Percentiles rank a stretch among this genome's conserved stretches.
Conservation (phyloP, 2,888 invertebrate genomes). For the Sphaerophoria rueppellii region DNA sequence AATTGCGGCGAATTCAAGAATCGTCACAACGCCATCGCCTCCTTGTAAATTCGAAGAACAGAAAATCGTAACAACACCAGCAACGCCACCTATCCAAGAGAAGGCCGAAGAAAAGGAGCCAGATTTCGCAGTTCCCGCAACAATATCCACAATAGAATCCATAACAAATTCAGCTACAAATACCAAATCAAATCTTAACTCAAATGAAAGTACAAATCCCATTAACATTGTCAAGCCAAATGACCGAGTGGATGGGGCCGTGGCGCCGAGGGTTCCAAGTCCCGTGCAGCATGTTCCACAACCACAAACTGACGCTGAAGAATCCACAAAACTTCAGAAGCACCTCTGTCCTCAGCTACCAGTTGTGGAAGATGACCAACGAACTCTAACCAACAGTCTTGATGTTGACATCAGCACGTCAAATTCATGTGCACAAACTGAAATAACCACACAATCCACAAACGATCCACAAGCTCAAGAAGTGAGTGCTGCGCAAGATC, state of each 20-base stretch:
- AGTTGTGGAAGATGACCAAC: constrained; percentile 66
- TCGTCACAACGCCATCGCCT: constrained; percentile 61
- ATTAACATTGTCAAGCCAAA: constrained; percentile 65
- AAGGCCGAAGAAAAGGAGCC: constrained; percentile 22
- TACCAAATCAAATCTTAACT: constrained; percentile 71
- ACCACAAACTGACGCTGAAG: constrained; percentile 18
- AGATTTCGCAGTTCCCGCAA: constrained; percentile 21
- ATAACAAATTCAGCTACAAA: constrained; percentile 44
- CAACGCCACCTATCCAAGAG: constrained; percentile 60
- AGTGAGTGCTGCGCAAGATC: constrained; percentile 26
- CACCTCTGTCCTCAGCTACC: constrained; percentile 44
- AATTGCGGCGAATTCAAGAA: constrained; percentile 59
- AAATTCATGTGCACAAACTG: constrained; percentile 64
- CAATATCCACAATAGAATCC: constrained; percentile 11
- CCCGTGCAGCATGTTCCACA: constrained; percentile 9
- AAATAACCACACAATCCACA: constrained; percentile 37
- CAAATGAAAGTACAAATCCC: constrained; percentile 66
- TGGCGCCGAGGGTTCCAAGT: constrained; percentile 43
- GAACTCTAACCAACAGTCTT: constrained; percentile 67
- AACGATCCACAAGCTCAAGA: constrained; percentile 23
- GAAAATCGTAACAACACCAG: constrained; percentile 67
- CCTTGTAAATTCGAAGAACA: constrained; percentile 43
- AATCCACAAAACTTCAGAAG: constrained; percentile 26
- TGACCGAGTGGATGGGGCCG: constrained; percentile 58
- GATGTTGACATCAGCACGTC: constrained; percentile 56